Base-by-base conservation (phyloP, 1,140 invertebrate genomes). In the Archegozetes longisetosus region DNA sequence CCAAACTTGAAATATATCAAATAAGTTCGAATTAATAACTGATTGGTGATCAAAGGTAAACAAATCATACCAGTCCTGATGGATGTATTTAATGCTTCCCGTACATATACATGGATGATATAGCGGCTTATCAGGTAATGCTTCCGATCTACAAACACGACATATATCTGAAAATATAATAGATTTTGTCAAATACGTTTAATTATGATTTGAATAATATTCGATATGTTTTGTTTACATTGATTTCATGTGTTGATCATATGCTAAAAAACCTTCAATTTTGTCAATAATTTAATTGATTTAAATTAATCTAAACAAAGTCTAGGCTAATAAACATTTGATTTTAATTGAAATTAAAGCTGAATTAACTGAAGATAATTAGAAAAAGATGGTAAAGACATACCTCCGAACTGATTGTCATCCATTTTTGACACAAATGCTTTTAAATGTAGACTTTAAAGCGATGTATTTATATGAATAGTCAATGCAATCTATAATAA, bases 101-200 rank as follows among this genome's bases (percentile, higher is more conserved):
- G 92, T 96, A 72, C 95, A 98, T 55, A 98, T 93, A 74, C 95
- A 99, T 0, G 95, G 95, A 76, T 98, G 91, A 71, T 92, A 98
- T 2, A 97, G 74, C 0, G 88, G 89, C 64, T 88, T 79, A 63
- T 91, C 88, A 12, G 78, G 68, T 27, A 83, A 76, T 40, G 85
- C 91, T 71, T 98, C 93, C 63, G 88, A 93, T 62, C 95, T 79
- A 76, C 95, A 99, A 57, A 99, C 94, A 63, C 95, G 83, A 75
- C 95, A 98, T 68, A 99, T 96, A 75, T 95, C 89, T 61, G 22
- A 2, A 50, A 17, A 17, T 24, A 61, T 57, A 28, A 29, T 2
- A 12, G 25, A 56, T n/a, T 24, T 25, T 51, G 2, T n/a, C n/a
- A n/a, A n/a, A n/a, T n/a, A 22, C 9, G 9, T 22, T 52, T 9